Base-by-base conservation (phyloP, 1,140 invertebrate species). In the Pogonomyrmex californicus region DNA sequence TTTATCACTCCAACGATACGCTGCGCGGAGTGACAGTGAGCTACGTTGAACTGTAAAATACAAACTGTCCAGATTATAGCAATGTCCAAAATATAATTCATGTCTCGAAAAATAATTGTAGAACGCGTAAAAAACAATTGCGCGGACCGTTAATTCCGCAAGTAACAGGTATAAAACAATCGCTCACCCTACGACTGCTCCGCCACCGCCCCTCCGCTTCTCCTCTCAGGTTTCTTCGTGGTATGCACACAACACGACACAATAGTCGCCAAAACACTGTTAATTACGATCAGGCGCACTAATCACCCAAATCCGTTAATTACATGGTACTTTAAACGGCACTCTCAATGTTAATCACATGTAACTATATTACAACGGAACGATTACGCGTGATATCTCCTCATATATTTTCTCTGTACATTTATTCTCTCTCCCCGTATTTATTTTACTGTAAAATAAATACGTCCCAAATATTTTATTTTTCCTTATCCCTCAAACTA, bases 271-370 rank as follows among this genome's bases (percentile, higher is more conserved):
- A 47, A 68, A 68, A 68, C 41, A 49, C 41, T 47, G 65, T 68
- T 68, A 68, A 68, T 68, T 68, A 47, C 65, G 47, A 68, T 68
- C n/a, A 23, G 41, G 41, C 65, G 23, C 23, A 49, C 41, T 68
- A 68, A 68, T 68, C 23, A 68, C 41, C 41, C 30, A 68, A 68
- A 68, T 68, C 41, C 65, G 23, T 47, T 68, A 68, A 68, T 68
- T 68, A 68, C 65, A 68, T 12, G 23, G 12, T 41, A 68, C 65
- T 47, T 41, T 2, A 5, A 23, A 49, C 23, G 23, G 12, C 65
- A 68, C 65, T 47, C 65, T 2, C 23, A 23, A 49, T 41, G 65
- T 68, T 68, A 68, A 68, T 68, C 65, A 41, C 23, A 12, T 30
- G 23, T 12, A 12, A 68, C 65, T 68, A 44, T 23, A 68, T 68